A percentile compares a stretch with the other conserved stretches of the same genome.
Evolutionary conservation across 2,113 vertebrate genomes (phyloP).

Genomic region (Amphiprion ocellaris): DNA sequence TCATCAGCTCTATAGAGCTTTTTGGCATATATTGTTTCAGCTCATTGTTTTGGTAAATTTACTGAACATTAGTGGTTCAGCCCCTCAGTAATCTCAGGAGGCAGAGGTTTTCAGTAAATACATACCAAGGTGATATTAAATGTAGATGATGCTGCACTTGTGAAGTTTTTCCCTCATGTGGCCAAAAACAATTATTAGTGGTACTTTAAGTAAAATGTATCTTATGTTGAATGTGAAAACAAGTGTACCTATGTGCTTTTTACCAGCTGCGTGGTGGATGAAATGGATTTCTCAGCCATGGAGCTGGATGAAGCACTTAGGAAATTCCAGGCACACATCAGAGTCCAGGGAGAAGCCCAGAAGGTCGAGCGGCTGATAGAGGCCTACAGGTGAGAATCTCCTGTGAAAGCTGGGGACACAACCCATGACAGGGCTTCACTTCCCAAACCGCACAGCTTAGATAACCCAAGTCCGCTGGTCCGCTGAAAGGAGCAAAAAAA

Average conservation of each 20-base stretch:
- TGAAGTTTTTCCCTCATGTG: no score
- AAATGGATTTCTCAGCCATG: slow-evolving; percentile 97
- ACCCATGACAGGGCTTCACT: background rate
- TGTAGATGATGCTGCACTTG: no score
- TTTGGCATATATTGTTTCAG: no score
- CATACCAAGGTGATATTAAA: no score
- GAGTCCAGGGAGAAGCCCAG: slow-evolving; percentile 97
- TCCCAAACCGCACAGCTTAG: slow-evolving; percentile 3
- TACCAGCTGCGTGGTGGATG: slow-evolving; percentile 95
- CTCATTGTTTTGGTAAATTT: no score
- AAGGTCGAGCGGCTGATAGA: slow-evolving; percentile 97
- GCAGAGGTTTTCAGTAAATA: no score
- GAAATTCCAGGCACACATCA: slow-evolving; percentile 98
- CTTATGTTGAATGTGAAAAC: background rate
- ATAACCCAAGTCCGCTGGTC: background rate
- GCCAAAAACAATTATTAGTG: no score
- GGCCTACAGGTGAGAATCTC: slow-evolving; percentile 90
- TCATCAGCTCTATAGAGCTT: no score
- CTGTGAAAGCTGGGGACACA: background rate
- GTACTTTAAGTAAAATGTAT: no score
- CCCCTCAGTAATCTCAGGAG: no score
- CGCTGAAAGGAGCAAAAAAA: background rate
- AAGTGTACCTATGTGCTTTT: slow-evolving; percentile 22
- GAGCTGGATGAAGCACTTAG: slow-evolving; percentile 97
- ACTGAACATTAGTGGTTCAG: no score